Evolutionary conservation across 2,888 invertebrate species (phyloP).

Genomic region (Apotomis betuletana): DNA sequence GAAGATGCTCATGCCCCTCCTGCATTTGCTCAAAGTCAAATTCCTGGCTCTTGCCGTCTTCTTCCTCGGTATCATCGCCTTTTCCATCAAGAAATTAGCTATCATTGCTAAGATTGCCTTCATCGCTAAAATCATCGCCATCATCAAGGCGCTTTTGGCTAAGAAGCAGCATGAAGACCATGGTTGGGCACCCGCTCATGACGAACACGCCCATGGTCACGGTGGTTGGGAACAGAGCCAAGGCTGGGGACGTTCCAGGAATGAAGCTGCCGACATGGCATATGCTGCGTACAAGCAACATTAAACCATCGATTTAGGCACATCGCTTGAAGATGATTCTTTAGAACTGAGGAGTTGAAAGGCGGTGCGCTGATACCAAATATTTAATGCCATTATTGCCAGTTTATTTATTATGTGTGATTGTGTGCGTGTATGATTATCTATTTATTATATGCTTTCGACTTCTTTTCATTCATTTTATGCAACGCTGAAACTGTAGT

Average conservation of each 20-base stretch:
- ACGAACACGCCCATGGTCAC: slow-evolving; percentile 56
- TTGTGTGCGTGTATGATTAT: slow-evolving; percentile 52
- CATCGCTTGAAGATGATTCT: neutral
- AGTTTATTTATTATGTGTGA: slow-evolving; percentile 50
- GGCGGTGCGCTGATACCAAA: slow-evolving; percentile 53
- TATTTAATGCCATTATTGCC: slow-evolving; percentile 47
- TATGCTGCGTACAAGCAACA: slow-evolving; percentile 72
- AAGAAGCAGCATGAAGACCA: slow-evolving; percentile 69
- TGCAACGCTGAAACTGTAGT: slow-evolving; percentile 37
- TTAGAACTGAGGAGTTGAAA: neutral
- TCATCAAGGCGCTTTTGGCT: slow-evolving; percentile 71
- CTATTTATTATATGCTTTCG: slow-evolving; percentile 48
- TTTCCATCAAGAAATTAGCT: slow-evolving; percentile 88
- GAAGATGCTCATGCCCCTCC: slow-evolving; percentile 78
- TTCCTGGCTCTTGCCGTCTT: slow-evolving; percentile 86
- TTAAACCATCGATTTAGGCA: slow-evolving; percentile 42
- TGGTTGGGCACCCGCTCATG: slow-evolving; percentile 57
- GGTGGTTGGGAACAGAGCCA: slow-evolving; percentile 61
- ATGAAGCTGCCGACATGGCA: slow-evolving; percentile 70
- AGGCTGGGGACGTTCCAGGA: slow-evolving; percentile 74
- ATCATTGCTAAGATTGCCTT: slow-evolving; percentile 90
- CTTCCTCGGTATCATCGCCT: slow-evolving; percentile 86
- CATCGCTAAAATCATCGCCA: slow-evolving; percentile 68
- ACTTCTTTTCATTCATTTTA: slow-evolving; percentile 72
- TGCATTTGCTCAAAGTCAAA: slow-evolving; percentile 86